phyloP scores from a whole-genome alignment of 92 coral and sea anemone genomes.

The Scolanthus callimorphus region DNA sequence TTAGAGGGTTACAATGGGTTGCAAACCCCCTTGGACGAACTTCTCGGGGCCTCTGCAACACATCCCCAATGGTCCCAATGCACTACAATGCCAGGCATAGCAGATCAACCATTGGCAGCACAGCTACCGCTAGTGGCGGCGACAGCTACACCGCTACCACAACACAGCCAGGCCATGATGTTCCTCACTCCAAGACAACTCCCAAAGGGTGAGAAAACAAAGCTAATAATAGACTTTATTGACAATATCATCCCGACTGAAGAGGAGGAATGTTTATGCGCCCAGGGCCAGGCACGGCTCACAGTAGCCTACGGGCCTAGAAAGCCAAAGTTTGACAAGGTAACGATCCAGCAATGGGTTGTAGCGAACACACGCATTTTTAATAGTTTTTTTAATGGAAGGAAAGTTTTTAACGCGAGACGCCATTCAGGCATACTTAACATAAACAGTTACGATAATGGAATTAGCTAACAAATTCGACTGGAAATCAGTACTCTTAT shows the following conservation, averaged over 20 bases:
- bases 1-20: not conserved
- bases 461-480: constrained; percentile 27
- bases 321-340: not conserved
- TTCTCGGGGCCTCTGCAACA: not conserved
- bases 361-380: constrained; percentile 10
- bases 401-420: not conserved
- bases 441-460: constrained; percentile 41
- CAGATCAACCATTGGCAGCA: not conserved
- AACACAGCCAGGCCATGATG: not conserved
- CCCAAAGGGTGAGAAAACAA: not conserved
- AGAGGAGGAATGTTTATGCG: not conserved
- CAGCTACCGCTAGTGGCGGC: not conserved
- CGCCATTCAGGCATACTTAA: constrained; percentile 20
- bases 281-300: constrained; percentile 1
- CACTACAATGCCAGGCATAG: not conserved
- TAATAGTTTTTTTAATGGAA: not conserved
- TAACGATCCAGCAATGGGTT: constrained; percentile 14
- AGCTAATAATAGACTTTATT: not conserved
- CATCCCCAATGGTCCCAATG: not conserved
- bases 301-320: constrained; percentile 8
- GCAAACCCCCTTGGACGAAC: not conserved
- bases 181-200: not conserved
- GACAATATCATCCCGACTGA: constrained; percentile 3
- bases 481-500: constrained; percentile 20
- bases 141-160: not conserved